phyloP scores from a whole-genome alignment of 2,113 vertebrate species.

The Pteropus alecto region DNA sequence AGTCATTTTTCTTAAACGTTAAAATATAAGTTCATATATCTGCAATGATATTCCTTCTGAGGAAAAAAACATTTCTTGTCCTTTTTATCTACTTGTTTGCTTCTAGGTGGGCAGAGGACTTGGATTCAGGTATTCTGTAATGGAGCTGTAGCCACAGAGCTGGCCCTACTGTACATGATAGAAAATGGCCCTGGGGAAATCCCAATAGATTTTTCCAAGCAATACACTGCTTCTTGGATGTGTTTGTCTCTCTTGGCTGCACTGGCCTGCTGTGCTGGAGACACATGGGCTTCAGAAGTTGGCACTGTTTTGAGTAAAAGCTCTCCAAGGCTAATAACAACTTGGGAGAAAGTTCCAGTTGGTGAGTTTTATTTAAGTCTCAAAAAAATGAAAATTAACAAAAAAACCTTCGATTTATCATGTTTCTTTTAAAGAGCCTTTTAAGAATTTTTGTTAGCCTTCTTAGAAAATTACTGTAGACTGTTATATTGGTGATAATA shows the following conservation, averaged over 20 bases:
- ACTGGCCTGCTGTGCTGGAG: constrained; percentile 91
- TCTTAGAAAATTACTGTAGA: background rate
- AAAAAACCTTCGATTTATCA: background rate
- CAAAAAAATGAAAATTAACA: background rate
- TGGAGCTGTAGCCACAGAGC: constrained; percentile 93
- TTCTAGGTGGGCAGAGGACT: constrained; percentile 94
- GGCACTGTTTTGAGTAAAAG: constrained; percentile 90
- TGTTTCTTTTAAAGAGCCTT: constrained; percentile 44
- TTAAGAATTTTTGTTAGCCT: background rate
- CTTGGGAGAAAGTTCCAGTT: constrained; percentile 93
- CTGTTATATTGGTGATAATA: constrained; percentile 19
- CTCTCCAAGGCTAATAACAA: constrained; percentile 93
- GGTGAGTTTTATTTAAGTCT: constrained; percentile 84
- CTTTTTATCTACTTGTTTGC: background rate
- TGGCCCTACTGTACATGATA: constrained; percentile 97
- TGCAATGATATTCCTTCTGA: background rate
- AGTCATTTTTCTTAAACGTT: background rate
- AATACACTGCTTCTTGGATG: constrained; percentile 97
- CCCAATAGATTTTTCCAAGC: constrained; percentile 92
- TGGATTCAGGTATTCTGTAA: constrained; percentile 98
- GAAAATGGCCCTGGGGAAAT: constrained; percentile 97
- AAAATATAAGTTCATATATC: background rate
- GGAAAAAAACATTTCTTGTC: constrained; percentile 42
- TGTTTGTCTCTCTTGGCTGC: constrained; percentile 95
- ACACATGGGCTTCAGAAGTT: constrained; percentile 98